A percentile compares a stretch with the other conserved stretches of the same genome.
phyloP scores from a whole-genome alignment of 1,140 invertebrate genomes.

The Babylonia areolata region DNA sequence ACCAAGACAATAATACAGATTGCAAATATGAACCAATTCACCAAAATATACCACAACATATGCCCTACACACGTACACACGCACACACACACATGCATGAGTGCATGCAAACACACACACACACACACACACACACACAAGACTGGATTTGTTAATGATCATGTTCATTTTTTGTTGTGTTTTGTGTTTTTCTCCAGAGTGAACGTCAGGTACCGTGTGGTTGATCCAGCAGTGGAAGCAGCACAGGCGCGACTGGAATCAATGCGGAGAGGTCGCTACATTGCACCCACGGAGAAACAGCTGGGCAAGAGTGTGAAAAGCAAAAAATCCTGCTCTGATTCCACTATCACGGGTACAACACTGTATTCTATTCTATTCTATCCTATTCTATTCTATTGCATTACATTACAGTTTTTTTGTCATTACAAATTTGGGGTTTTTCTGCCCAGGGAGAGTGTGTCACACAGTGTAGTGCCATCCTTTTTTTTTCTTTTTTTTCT shows the following conservation, averaged over 20 bases:
- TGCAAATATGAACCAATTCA: too few relatives aligned
- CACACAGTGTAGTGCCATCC: too few relatives aligned
- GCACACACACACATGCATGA: background rate
- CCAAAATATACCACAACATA: too few relatives aligned
- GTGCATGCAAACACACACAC: background rate
- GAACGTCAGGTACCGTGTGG: constrained; percentile 68
- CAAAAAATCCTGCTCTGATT: background rate
- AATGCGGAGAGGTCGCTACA: constrained; percentile 67
- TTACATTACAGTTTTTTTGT: too few relatives aligned
- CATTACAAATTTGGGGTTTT: too few relatives aligned
- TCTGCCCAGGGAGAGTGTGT: too few relatives aligned
- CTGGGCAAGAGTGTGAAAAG: background rate
- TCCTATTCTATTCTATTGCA: too few relatives aligned
- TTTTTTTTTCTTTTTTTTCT: too few relatives aligned
- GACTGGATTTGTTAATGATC: too few relatives aligned
- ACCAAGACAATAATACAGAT: too few relatives aligned
- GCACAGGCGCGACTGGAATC: constrained; percentile 71
- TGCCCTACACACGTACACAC: background rate
- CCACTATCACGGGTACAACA: background rate
- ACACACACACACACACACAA: background rate
- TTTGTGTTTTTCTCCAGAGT: constrained; percentile 59
- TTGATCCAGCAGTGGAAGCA: constrained; percentile 70
- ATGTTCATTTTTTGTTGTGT: too few relatives aligned
- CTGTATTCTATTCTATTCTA: too few relatives aligned
- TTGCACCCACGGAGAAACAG: constrained; percentile 33